A percentile compares a stretch with the other conserved stretches of the same genome.
Evolutionary conservation across 2,113 vertebrate species (phyloP).

Genomic region (Dinomys branickii): DNA sequence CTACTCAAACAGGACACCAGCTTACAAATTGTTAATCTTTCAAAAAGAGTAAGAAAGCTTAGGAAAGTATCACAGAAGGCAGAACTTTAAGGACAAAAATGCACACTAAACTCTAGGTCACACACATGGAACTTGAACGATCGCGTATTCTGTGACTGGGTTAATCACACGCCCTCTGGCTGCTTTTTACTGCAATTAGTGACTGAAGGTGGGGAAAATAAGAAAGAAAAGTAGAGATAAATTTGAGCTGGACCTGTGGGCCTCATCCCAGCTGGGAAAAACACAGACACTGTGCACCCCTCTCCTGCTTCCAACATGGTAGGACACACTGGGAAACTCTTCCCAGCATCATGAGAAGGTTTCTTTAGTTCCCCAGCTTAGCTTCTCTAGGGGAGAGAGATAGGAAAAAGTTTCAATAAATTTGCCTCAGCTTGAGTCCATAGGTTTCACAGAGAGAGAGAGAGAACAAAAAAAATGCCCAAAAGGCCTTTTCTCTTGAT

Average conservation of each 20-base stretch:
- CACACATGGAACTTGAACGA: neutral
- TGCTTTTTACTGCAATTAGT: neutral
- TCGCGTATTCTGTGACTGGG: neutral
- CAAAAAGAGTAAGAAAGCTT: neutral
- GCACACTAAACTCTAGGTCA: neutral
- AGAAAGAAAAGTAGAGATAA: neutral
- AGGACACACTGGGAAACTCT: neutral
- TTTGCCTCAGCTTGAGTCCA: neutral
- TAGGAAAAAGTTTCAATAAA: neutral
- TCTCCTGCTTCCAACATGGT: neutral
- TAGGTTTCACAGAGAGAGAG: neutral
- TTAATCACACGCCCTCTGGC: neutral
- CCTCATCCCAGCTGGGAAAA: neutral
- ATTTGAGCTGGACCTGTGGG: neutral
- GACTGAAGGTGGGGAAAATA: neutral
- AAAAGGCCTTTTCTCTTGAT: neutral
- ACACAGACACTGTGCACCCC: neutral
- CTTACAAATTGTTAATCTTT: neutral
- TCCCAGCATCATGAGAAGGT: neutral
- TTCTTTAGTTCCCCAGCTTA: neutral
- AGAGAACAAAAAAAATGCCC: neutral
- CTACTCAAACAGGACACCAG: neutral
- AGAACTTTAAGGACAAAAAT: neutral
- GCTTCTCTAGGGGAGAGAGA: neutral
- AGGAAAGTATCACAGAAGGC: neutral